Evolutionary conservation across 2,888 invertebrate species (phyloP).

Genomic region (Trachelus stipa): DNA sequence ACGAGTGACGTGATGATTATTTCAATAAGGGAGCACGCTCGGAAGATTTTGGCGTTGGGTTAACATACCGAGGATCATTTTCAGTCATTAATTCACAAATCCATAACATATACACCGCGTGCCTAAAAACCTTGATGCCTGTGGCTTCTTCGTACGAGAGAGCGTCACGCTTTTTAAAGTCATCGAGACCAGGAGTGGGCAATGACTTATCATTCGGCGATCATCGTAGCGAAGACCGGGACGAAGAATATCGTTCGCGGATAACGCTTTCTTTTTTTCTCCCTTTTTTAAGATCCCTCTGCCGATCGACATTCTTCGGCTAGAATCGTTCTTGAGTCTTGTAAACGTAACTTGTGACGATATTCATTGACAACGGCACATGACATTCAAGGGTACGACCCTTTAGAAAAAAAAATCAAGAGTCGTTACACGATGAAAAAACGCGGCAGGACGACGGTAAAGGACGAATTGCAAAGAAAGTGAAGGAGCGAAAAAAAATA

Average conservation of each 20-base stretch:
- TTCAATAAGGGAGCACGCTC: background rate
- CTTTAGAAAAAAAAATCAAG: too few species aligned
- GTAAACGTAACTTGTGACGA: background rate
- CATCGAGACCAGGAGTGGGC: background rate
- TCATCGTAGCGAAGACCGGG: background rate
- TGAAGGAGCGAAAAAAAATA: background rate
- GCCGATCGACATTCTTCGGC: background rate
- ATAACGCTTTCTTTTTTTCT: background rate
- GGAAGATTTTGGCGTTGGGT: background rate
- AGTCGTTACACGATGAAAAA: background rate
- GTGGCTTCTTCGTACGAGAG: slow-evolving; percentile 28
- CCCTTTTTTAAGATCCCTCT: background rate
- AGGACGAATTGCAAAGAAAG: background rate
- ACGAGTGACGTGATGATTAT: background rate
- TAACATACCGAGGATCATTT: background rate
- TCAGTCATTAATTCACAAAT: background rate
- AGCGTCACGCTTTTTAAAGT: background rate
- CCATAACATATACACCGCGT: slow-evolving; percentile 34
- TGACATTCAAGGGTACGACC: background rate
- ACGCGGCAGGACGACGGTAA: background rate
- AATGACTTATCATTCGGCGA: background rate
- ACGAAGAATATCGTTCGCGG: background rate
- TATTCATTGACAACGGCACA: background rate
- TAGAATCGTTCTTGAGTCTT: background rate
- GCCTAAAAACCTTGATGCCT: slow-evolving; percentile 48